These are phyloP conservation scores for Phrynosoma blainvillii DNA, from an alignment of 2,113 vertebrate genomes.

Conservation along the genomic window DNA sequence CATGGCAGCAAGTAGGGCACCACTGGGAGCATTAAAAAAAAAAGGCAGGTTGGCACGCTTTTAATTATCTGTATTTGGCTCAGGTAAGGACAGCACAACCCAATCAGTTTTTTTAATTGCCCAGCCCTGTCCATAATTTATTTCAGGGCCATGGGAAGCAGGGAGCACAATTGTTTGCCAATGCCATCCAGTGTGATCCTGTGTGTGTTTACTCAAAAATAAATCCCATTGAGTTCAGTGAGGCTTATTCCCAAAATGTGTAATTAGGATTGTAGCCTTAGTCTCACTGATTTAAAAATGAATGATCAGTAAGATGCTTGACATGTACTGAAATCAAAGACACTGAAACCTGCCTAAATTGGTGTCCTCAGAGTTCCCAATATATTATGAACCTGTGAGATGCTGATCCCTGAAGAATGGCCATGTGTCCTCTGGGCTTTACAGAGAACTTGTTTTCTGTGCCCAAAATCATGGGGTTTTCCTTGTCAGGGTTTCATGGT, in stretches of 20 bases:
- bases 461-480: no score
- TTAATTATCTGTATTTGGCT: background rate
- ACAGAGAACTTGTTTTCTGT: background rate
- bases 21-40: conserved; percentile 45
- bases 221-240: background rate
- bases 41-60: background rate
- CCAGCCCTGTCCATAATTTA: background rate
- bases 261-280: background rate
- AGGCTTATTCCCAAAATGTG: background rate
- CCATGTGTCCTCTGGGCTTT: background rate
- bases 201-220: background rate
- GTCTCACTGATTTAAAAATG: background rate
- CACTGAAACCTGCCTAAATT: no score
- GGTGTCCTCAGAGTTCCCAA: no score
- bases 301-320: no score
- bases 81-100: background rate
- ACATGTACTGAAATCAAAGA: no score
- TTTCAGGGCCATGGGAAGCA: background rate
- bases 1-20: conserved; percentile 45
- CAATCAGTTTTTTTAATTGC: background rate
- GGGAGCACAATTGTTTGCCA: no score
- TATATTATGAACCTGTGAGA: no score
- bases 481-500: no score
- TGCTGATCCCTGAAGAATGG: background rate
- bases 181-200: background rate